These are phyloP conservation scores for Myotis myotis DNA, from an alignment of 2,797 vertebrate genomes.

Conservation along the genomic window DNA sequence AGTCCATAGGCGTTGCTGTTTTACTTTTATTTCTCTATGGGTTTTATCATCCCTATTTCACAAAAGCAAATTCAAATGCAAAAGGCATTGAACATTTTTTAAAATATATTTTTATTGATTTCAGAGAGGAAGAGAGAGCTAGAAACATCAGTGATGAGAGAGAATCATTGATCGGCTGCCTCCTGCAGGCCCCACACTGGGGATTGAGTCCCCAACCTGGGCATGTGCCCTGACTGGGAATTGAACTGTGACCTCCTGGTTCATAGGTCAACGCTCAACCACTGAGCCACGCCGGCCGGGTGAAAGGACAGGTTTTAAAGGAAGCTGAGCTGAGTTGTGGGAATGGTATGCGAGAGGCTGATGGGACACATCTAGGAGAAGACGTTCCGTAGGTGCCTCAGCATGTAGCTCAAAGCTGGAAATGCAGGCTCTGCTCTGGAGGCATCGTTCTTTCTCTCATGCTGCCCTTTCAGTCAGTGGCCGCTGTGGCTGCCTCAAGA, in stretches of 20 bases:
- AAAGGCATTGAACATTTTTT: neutral
- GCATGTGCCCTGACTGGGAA: too few relatives aligned
- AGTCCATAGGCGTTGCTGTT: neutral
- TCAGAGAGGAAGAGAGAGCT: too few relatives aligned
- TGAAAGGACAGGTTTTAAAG: neutral
- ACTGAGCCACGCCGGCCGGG: neutral
- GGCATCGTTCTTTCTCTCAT: neutral
- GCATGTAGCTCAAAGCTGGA: neutral
- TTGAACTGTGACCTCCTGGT: too few relatives aligned
- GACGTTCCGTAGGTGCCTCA: neutral
- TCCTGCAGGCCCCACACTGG: too few relatives aligned
- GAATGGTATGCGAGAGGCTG: neutral
- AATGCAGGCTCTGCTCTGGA: neutral
- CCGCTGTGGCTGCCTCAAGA: neutral
- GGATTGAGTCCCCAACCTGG: too few relatives aligned
- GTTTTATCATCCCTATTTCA: neutral
- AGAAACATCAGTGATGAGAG: too few relatives aligned
- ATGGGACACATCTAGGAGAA: neutral
- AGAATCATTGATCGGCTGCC: too few relatives aligned
- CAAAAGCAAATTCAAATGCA: neutral
- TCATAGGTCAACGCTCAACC: too few relatives aligned
- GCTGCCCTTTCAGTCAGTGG: neutral
- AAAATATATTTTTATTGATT: too few relatives aligned
- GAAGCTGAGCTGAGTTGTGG: neutral
- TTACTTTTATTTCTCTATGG: neutral